Evolutionary conservation across 2,888 invertebrate genomes (phyloP).

Genomic region (Siphlonurus alternatus): DNA sequence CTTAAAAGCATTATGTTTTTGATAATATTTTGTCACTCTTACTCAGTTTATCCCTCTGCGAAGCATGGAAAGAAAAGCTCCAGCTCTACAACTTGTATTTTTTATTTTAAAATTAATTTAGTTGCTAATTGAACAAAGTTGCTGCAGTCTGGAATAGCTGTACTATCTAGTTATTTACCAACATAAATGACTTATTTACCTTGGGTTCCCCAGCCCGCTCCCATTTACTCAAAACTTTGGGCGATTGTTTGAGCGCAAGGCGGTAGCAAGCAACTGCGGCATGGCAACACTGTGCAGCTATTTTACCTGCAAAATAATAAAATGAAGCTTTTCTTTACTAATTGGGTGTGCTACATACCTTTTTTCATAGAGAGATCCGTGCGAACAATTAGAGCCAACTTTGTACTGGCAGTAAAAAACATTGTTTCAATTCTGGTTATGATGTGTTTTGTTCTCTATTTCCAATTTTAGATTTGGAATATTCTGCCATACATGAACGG

Average conservation of each 20-base stretch:
- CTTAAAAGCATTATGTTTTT: too few relatives aligned
- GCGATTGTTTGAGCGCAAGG: slow-evolving; percentile 27
- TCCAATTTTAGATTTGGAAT: too few relatives aligned
- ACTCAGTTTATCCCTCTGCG: too few relatives aligned
- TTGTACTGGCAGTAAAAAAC: slow-evolving; percentile 22
- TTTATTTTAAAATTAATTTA: too few relatives aligned
- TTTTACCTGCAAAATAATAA: slow-evolving; percentile 28
- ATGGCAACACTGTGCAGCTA: slow-evolving; percentile 64
- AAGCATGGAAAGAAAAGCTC: too few relatives aligned
- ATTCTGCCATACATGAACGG: slow-evolving; percentile 54
- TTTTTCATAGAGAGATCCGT: slow-evolving; percentile 57
- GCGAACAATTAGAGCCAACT: slow-evolving; percentile 60
- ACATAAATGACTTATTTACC: too few relatives aligned
- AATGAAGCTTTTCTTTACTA: too few relatives aligned
- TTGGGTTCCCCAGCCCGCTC: slow-evolving; percentile 51
- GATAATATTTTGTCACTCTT: too few relatives aligned
- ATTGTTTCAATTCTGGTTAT: background rate
- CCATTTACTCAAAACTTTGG: slow-evolving; percentile 41
- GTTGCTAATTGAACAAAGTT: background rate
- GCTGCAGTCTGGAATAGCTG: too few relatives aligned
- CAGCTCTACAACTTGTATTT: too few relatives aligned
- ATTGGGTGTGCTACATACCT: slow-evolving; percentile 29
- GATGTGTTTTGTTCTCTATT: background rate
- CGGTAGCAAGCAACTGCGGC: slow-evolving; percentile 54
- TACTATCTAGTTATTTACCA: background rate